phyloP scores from a whole-genome alignment of 2,113 vertebrate genomes.

The Triplophysa siluroides region DNA sequence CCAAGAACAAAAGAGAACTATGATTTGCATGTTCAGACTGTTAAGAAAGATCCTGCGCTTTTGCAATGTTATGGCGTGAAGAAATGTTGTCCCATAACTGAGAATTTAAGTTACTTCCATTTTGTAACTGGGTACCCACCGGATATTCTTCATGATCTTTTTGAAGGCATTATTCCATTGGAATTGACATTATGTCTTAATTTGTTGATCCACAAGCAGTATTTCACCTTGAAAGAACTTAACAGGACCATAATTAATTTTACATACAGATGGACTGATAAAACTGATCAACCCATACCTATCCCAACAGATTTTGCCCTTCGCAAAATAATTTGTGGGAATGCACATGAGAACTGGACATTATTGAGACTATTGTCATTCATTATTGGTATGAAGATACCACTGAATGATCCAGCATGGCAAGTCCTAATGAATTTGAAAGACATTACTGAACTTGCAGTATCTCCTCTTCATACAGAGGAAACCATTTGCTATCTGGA shows the following conservation, averaged over 20 bases:
- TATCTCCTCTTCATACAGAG: too few relatives aligned
- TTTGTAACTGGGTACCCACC: slow-evolving; percentile 36
- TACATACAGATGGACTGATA: slow-evolving; percentile 28
- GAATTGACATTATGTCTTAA: background rate
- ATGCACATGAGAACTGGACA: background rate
- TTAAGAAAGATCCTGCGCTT: slow-evolving; percentile 14
- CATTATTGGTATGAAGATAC: too few relatives aligned
- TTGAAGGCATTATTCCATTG: background rate
- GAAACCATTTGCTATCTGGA: too few relatives aligned
- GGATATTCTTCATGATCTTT: background rate
- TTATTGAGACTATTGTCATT: too few relatives aligned
- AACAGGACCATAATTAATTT: background rate
- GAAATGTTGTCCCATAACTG: slow-evolving; percentile 2
- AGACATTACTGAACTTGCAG: too few relatives aligned
- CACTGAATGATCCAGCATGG: too few relatives aligned
- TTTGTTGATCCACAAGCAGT: background rate
- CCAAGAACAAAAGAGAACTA: background rate
- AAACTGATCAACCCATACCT: slow-evolving; percentile 7
- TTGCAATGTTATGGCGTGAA: slow-evolving; percentile 39
- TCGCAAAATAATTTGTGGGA: background rate
- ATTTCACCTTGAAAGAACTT: background rate
- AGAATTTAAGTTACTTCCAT: slow-evolving; percentile 6
- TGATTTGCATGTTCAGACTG: background rate
- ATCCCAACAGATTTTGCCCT: background rate
- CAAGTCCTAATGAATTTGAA: too few relatives aligned